Base-by-base conservation (phyloP, 2,113 vertebrate genomes). In the Protobothrops mucrosquamatus region DNA sequence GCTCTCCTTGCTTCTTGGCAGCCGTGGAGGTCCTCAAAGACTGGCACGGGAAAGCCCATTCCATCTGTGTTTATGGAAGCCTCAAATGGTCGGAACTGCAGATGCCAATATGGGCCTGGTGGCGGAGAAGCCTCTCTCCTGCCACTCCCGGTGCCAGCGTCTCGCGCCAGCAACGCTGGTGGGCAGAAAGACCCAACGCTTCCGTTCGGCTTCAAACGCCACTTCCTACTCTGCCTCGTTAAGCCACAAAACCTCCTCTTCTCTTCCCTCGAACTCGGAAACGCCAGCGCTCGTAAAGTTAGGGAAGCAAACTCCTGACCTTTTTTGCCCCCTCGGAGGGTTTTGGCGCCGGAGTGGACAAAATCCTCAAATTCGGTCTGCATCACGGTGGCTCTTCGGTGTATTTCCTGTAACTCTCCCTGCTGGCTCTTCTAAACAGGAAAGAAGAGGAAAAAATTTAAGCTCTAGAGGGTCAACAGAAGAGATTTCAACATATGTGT, bases 311-410 rank as follows among this genome's bases (percentile, higher is more conserved):
- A n/a, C 0, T 26, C 96, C 98, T 89, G 48, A 99, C 99, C 99
- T 98, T 97, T 98, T 96, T 99, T 99, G 15, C 99, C 99, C 57
- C 95, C 95, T 91, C 94, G 97, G 91, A 98, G 90, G 0, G 88
- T 98, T 89, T 74, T 94, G 54, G 97, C 64, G 0, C 96, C 97
- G 52, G 98, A 96, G 95, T 99, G 99, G 61, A 99, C 98, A 0
- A 97, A 97, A 92, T 98, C 98, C 95, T 99, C 99, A 94, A 99
- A 99, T 46, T 98, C 96, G 0, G 98, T 99, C 98, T 99, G 99
- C 91, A 99, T 96, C 64, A 98, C 97, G 0, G 99, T 99, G 85
- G 99, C 99, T 89, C 98, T 96, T 69, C 98, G 98, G 12, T 96
- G 97, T 89, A 98, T 96, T 91, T 99, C 98, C 98, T 99, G 98